phyloP scores from a whole-genome alignment of 2,797 vertebrate species.

The Jordanella pulchra region DNA sequence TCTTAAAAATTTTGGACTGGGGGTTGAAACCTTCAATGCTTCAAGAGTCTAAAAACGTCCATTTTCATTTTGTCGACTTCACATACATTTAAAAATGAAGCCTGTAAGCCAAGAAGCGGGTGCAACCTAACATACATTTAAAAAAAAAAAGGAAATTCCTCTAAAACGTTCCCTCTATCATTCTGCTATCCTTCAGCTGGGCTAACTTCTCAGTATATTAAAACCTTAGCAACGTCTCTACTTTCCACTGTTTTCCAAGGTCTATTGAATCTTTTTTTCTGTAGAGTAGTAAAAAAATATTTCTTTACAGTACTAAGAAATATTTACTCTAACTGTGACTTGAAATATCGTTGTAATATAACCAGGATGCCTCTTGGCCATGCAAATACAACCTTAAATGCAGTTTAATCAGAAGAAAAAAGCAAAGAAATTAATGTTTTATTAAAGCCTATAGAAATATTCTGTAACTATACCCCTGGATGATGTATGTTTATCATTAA shows the following conservation, averaged over 20 bases:
- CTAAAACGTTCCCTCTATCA: not conserved
- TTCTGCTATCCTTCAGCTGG: not conserved
- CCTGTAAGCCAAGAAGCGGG: not conserved
- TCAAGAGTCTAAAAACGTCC: not conserved
- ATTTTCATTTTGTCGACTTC: not conserved
- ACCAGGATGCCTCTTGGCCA: not conserved
- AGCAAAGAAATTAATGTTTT: not conserved
- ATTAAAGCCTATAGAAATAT: conserved; percentile 1
- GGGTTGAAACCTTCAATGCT: too few species aligned
- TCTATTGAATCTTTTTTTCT: not conserved
- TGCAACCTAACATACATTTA: not conserved
- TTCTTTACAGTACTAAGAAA: not conserved
- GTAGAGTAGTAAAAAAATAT: not conserved
- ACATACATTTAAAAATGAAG: not conserved
- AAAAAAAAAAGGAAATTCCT: not conserved
- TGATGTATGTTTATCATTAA: conserved; percentile 37
- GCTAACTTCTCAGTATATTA: not conserved
- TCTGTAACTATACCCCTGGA: not conserved
- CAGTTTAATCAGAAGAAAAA: conserved; percentile 24
- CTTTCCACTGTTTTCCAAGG: not conserved
- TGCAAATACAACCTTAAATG: conserved; percentile 3
- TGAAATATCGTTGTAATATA: conserved; percentile 31
- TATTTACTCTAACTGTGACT: not conserved
- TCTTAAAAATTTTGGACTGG: too few species aligned
- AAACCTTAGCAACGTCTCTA: not conserved